phyloP scores from a whole-genome alignment of 2,113 vertebrate species.

The Kryptolebias marmoratus region DNA sequence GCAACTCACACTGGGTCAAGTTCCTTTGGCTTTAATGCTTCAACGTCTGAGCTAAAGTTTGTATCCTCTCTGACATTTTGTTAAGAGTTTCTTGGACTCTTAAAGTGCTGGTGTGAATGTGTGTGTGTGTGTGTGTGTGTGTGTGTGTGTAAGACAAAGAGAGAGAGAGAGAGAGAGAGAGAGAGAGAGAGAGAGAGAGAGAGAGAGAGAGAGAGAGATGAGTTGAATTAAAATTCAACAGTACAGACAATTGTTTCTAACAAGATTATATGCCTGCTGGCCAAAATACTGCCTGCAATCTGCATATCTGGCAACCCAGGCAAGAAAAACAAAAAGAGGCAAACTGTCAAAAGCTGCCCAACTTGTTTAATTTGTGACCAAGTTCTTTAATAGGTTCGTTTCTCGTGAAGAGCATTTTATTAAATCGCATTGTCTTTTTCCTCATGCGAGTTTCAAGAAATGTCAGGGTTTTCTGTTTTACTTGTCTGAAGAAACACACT shows the following conservation, averaged over 20 bases:
- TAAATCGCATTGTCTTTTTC: neutral
- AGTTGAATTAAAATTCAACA: slow-evolving; percentile 63
- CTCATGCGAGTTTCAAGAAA: no score
- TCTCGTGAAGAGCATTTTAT: slow-evolving; percentile 1
- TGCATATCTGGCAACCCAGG: slow-evolving; percentile 73
- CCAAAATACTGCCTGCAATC: slow-evolving; percentile 64
- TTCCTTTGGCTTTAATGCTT: slow-evolving; percentile 6
- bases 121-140: slow-evolving; percentile 18
- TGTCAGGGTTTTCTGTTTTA: no score
- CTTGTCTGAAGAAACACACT: no score
- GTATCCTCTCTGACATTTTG: slow-evolving; percentile 40
- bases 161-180: no score
- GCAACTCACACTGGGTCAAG: neutral
- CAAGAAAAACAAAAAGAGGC: slow-evolving; percentile 40
- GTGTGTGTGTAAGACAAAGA: no score
- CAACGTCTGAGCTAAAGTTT: neutral
- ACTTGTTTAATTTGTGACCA: slow-evolving; percentile 48
- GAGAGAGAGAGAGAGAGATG: neutral
- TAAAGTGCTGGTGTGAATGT: slow-evolving; percentile 41
- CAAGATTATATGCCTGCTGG: slow-evolving; percentile 69
- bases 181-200: no score
- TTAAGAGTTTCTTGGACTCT: slow-evolving; percentile 4
- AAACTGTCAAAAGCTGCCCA: slow-evolving; percentile 44
- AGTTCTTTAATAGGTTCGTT: slow-evolving; percentile 26
- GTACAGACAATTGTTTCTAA: slow-evolving; percentile 71